Evolutionary conservation across 2,113 vertebrate genomes (phyloP).

Genomic region (Cheilinus undulatus): DNA sequence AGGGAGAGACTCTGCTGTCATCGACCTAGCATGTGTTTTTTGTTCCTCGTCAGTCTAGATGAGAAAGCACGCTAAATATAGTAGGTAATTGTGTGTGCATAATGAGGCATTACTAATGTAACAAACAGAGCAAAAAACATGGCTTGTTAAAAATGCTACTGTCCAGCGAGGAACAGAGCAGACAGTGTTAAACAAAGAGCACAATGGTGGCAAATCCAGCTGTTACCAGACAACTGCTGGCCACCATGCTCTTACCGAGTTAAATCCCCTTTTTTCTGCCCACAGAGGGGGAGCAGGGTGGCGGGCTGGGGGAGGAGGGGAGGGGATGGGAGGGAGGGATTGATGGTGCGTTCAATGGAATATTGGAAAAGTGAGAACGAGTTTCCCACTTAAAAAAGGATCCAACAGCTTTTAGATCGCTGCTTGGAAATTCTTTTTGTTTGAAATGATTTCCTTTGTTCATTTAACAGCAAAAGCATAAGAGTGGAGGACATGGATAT

Average conservation of each 20-base stretch:
- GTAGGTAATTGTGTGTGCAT: slow-evolving; percentile 42
- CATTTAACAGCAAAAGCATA: background rate
- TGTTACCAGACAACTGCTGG: slow-evolving; percentile 63
- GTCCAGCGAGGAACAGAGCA: background rate
- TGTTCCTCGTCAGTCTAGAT: slow-evolving; percentile 4
- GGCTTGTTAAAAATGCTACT: background rate
- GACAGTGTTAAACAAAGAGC: slow-evolving; percentile 50
- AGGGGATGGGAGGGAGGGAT: slow-evolving; percentile 2
- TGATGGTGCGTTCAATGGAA: slow-evolving; percentile 54
- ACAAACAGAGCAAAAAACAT: slow-evolving; percentile 19
- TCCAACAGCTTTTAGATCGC: no score
- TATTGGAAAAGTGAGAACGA: slow-evolving; percentile 22
- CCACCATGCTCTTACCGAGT: slow-evolving; percentile 62
- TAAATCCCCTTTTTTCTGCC: slow-evolving; percentile 65
- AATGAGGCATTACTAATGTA: slow-evolving; percentile 48
- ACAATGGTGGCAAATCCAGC: slow-evolving; percentile 63
- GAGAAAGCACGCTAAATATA: slow-evolving; percentile 56
- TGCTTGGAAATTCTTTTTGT: background rate
- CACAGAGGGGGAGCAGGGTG: slow-evolving; percentile 30
- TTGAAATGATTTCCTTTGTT: no score
- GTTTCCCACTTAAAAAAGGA: background rate
- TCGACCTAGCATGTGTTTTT: background rate
- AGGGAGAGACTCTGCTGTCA: slow-evolving; percentile 14
- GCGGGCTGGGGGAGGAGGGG: slow-evolving; percentile 34
- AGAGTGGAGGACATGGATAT: background rate